These are phyloP conservation scores for Agrotis exclamationis DNA, from an alignment of 2,888 invertebrate genomes.

Conservation along the genomic window DNA sequence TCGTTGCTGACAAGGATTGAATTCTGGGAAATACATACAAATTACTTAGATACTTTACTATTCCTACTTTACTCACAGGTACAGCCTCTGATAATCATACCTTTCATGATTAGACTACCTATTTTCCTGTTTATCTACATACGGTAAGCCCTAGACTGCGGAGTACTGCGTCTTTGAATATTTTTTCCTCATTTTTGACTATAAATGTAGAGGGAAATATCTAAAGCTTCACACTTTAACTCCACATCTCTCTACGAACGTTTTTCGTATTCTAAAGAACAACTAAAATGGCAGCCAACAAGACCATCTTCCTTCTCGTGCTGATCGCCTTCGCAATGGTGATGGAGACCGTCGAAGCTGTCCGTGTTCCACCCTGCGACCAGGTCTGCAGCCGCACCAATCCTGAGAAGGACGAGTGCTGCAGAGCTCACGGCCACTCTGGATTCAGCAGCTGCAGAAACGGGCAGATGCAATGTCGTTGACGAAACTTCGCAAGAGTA, in stretches of 20 bases:
- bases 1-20: too few species aligned
- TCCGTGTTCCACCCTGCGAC: conserved; percentile 32
- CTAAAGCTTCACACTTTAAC: conserved; percentile 4
- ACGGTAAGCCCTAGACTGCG: not conserved
- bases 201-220: conserved; percentile 10
- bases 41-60: too few species aligned
- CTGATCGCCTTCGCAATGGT: conserved; percentile 45
- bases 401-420: conserved; percentile 30
- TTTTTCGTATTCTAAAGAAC: conserved; percentile 3
- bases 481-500: not conserved
- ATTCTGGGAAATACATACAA: too few species aligned
- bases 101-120: not conserved
- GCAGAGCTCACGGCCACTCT: conserved; percentile 27
- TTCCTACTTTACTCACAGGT: too few species aligned
- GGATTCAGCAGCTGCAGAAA: not conserved
- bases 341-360: conserved; percentile 30
- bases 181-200: conserved; percentile 15
- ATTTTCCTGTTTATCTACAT: not conserved
- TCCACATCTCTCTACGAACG: conserved; percentile 17
- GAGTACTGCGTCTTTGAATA: not conserved
- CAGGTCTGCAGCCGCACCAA: conserved; percentile 27
- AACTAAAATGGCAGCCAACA: conserved; percentile 32
- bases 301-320: conserved; percentile 34
- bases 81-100: not conserved
- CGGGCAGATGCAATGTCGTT: not conserved